Base-by-base conservation (phyloP, 2,113 vertebrate species). In the Thomomys bottae region DNA sequence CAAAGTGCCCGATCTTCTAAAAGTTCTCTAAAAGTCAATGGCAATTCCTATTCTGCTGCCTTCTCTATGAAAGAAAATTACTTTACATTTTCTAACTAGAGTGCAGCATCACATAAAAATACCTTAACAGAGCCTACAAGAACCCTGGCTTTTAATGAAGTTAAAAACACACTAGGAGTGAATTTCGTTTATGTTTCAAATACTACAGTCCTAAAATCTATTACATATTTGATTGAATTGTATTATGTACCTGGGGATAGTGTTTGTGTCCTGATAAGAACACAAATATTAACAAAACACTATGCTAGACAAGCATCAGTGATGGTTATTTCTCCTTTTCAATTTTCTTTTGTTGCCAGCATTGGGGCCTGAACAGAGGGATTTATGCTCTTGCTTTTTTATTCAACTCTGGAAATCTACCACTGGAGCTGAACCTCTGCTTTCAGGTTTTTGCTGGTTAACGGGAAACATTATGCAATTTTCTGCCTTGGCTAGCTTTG, bases 1-100 rank as follows among this genome's bases (percentile, higher is more conserved):
- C 24, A 67, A 95, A 96, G 57, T 61, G 6, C 20, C 45, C 1
- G 5, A 64, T 93, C 38, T 68, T 88, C 61, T 88, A 88, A 91
- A 96, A 93, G 91, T 83, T 86, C 75, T 20, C 26, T 86, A 92
- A 94, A 94, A 71, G 63, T 73, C 73, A 87, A 86, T 30, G 28
- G 42, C 64, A 61, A n/a, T 71, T 85, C 61, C 59, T 18, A 4
- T 78, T 75, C 24, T 45, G 34, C 24, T 45, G 34, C 30, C 40
- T 89, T 79, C 68, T 63, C 24, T 1, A 8, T 18, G 45, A 21
- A n/a, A 57, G 10, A 85, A 30, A 71, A 76, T 24, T 17, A 77
- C 81, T 84, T 40, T 91, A 64, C 6, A 67, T 79, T 89, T 77
- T 91, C 28, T 71, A 57, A 70, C 40, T 24, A 28, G 36, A 42